A percentile compares a stretch with the other conserved stretches of the same genome.
phyloP scores from a whole-genome alignment of 1,140 invertebrate species.

The Meteorus sp. region DNA sequence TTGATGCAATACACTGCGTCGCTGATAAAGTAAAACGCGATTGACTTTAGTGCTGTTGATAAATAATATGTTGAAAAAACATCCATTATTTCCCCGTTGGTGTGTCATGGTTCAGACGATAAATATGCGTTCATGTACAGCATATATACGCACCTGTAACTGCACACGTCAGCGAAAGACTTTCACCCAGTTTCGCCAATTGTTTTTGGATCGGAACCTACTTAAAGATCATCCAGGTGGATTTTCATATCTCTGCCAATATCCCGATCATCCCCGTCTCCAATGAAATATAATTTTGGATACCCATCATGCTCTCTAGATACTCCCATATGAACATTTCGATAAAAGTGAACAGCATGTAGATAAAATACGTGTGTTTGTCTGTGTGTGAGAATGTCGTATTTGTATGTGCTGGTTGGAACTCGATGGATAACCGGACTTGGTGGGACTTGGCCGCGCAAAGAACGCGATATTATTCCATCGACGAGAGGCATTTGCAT shows the following conservation, averaged over 20 bases:
- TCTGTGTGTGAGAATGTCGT: too few relatives aligned
- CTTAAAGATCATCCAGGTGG: too few relatives aligned
- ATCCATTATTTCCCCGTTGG: neutral
- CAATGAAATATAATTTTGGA: too few relatives aligned
- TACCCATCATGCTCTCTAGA: too few relatives aligned
- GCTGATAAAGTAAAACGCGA: too few relatives aligned
- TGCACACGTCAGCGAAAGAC: neutral
- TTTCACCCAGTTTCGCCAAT: constrained; percentile 13
- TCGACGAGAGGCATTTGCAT: constrained; percentile 42
- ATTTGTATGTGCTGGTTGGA: neutral
- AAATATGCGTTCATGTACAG: neutral
- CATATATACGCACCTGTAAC: too few relatives aligned
- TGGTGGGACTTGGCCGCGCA: constrained; percentile 2
- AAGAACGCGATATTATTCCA: constrained; percentile 19
- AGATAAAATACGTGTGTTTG: neutral
- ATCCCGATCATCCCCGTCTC: too few relatives aligned
- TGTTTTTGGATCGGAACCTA: neutral
- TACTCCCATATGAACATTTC: too few relatives aligned
- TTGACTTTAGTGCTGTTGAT: neutral
- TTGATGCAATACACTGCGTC: too few relatives aligned
- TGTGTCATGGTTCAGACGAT: neutral
- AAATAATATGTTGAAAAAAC: neutral
- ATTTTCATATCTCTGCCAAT: too few relatives aligned
- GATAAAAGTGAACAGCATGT: neutral
- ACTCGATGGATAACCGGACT: constrained; percentile 4